phyloP scores from a whole-genome alignment of 2,888 invertebrate genomes.

The Drosophila lacicola region DNA sequence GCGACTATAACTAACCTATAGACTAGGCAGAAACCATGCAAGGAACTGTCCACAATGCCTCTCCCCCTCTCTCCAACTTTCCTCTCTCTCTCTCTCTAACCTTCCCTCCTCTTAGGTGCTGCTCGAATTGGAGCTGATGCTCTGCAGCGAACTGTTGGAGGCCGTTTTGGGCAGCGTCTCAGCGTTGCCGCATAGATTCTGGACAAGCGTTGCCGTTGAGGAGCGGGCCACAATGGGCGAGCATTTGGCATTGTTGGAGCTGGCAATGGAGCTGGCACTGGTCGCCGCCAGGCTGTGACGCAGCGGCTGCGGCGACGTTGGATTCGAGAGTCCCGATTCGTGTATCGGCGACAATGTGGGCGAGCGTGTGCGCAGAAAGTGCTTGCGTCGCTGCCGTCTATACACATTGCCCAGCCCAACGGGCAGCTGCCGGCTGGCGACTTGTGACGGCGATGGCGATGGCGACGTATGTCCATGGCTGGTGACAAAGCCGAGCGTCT shows the following conservation, averaged over 20 bases:
- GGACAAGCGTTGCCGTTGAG: conserved; percentile 80
- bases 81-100: not conserved
- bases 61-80: not conserved
- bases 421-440: conserved; percentile 66
- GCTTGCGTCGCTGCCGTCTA: conserved; percentile 85
- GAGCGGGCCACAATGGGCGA: conserved; percentile 67
- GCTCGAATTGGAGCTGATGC: conserved; percentile 81
- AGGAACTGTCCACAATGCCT: conserved; percentile 45
- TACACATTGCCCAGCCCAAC: conserved; percentile 73
- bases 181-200: conserved; percentile 51
- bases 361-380: conserved; percentile 86
- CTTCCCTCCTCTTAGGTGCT: conserved; percentile 57
- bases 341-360: conserved; percentile 89
- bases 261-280: conserved; percentile 24
- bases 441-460: conserved; percentile 7
- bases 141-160: conserved; percentile 82
- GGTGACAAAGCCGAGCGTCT: conserved; percentile 86
- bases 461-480: conserved; percentile 19
- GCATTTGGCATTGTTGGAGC: conserved; percentile 68
- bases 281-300: conserved; percentile 79
- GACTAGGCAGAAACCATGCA: conserved; percentile 66
- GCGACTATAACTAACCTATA: conserved; percentile 61
- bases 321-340: conserved; percentile 90
- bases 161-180: conserved; percentile 70
- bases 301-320: conserved; percentile 87